Percentiles rank a stretch among this genome's conserved stretches.
Evolutionary conservation across 2,888 invertebrate species (phyloP).

Genomic region (Abrostola tripartita): DNA sequence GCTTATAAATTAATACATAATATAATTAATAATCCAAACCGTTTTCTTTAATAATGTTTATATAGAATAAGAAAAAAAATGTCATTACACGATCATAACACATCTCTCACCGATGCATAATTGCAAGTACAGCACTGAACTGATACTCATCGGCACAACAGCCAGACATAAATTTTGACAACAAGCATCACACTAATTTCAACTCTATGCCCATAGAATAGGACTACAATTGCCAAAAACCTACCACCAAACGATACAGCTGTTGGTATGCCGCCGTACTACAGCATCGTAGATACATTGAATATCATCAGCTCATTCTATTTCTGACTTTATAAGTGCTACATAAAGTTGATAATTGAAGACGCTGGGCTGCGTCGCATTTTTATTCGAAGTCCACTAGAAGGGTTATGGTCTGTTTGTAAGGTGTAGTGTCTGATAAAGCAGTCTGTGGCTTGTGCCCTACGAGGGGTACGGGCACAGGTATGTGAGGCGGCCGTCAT

Average conservation of each 20-base stretch:
- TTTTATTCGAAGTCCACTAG: conserved; percentile 38
- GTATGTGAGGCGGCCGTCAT: conserved; percentile 10
- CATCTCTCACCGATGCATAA: conserved; percentile 43
- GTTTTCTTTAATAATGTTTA: no score
- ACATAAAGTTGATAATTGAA: conserved; percentile 40
- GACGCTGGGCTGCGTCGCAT: conserved; percentile 10
- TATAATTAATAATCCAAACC: no score
- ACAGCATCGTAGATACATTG: conserved; percentile 42
- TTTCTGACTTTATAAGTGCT: conserved; percentile 28
- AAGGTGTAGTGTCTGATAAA: conserved; percentile 38
- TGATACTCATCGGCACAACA: conserved; percentile 41
- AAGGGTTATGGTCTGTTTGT: conserved; percentile 43
- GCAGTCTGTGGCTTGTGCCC: conserved; percentile 8
- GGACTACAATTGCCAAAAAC: conserved; percentile 26
- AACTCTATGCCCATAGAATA: conserved; percentile 16
- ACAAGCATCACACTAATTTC: conserved; percentile 17
- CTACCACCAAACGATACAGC: conserved; percentile 43
- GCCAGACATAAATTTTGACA: conserved; percentile 40
- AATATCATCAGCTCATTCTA: conserved; percentile 19
- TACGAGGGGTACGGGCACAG: conserved; percentile 12
- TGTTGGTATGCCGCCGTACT: conserved; percentile 46
- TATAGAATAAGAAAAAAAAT: conserved; percentile 22
- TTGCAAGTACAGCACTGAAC: conserved; percentile 49
- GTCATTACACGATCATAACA: conserved; percentile 39
- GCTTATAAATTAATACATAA: no score